Conservation (phyloP, 2,113 vertebrate genomes). For the Ciconia boyciana region DNA sequence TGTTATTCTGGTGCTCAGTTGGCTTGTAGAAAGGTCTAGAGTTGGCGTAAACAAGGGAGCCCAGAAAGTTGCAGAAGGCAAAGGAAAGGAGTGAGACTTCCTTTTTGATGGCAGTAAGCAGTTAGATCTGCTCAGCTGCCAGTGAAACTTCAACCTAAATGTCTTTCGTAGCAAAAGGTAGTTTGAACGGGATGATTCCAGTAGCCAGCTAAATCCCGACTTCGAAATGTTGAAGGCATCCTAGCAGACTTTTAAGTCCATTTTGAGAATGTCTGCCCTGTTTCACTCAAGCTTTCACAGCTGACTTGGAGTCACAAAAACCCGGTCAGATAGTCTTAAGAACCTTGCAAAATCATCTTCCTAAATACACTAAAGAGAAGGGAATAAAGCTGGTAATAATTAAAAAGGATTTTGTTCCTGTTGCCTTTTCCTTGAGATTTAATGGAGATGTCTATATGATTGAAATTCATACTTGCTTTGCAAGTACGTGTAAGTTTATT, state of each 20-base stretch:
- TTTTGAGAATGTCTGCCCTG: neutral
- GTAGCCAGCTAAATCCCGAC: neutral
- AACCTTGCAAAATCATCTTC: neutral
- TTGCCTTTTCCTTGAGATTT: neutral
- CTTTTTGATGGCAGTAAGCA: neutral
- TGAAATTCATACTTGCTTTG: neutral
- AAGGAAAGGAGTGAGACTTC: neutral
- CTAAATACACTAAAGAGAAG: neutral
- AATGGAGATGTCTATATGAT: neutral
- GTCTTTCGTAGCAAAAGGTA: neutral
- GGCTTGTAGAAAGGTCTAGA: neutral
- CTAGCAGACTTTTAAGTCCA: neutral
- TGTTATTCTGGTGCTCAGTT: neutral
- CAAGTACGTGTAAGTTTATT: neutral
- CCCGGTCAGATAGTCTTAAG: neutral
- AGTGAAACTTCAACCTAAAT: neutral
- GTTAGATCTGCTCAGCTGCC: neutral
- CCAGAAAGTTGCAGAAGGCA: neutral
- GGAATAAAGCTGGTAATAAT: neutral
- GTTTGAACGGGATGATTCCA: neutral
- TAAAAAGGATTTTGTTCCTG: neutral
- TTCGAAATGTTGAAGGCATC: neutral
- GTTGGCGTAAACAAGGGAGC: neutral
- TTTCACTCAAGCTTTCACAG: neutral
- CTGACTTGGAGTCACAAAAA: neutral